A percentile compares a stretch with the other conserved stretches of the same genome.
Conservation (phyloP, 2,888 invertebrate genomes). For the Hydropsyche betteni region DNA sequence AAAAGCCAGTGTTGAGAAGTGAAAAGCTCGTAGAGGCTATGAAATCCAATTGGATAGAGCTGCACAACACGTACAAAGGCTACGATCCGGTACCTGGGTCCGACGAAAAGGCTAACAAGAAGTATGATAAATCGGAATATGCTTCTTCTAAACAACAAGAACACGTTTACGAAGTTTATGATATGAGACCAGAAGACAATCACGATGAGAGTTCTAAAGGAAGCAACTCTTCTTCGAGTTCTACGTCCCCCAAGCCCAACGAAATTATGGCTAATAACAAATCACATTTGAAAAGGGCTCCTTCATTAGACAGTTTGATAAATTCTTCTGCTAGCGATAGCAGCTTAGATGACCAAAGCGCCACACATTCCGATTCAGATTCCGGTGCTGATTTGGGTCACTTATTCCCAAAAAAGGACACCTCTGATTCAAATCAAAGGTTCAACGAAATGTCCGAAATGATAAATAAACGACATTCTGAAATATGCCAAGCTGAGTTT, state of each 20-base stretch:
- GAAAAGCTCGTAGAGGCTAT: conserved; percentile 64
- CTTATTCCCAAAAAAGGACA: conserved; percentile 52
- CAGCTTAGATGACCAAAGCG: conserved; percentile 70
- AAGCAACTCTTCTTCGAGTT: conserved; percentile 44
- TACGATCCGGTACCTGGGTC: conserved; percentile 56
- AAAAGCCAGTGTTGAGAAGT: conserved; percentile 58
- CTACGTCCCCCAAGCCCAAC: conserved; percentile 47
- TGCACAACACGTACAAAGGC: conserved; percentile 63
- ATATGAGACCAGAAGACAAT: conserved; percentile 42
- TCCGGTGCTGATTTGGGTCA: conserved; percentile 73
- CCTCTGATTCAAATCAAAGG: conserved; percentile 54
- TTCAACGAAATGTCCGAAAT: conserved; percentile 57
- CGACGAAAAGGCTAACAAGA: conserved; percentile 27
- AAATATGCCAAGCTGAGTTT: conserved; percentile 49
- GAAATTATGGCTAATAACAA: conserved; percentile 47
- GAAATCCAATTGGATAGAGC: conserved; percentile 67
- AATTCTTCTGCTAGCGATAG: conserved; percentile 74
- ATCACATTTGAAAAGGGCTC: conserved; percentile 57
- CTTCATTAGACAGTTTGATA: conserved; percentile 74
- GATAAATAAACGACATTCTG: conserved; percentile 54
- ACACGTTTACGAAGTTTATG: conserved; percentile 50
- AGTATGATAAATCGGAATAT: conserved; percentile 41
- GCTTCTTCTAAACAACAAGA: conserved; percentile 45
- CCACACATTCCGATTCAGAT: conserved; percentile 69
- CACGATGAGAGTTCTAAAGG: conserved; percentile 43